These are phyloP conservation scores for Callospermophilus lateralis DNA, from an alignment of 2,113 vertebrate species.

Conservation along the genomic window DNA sequence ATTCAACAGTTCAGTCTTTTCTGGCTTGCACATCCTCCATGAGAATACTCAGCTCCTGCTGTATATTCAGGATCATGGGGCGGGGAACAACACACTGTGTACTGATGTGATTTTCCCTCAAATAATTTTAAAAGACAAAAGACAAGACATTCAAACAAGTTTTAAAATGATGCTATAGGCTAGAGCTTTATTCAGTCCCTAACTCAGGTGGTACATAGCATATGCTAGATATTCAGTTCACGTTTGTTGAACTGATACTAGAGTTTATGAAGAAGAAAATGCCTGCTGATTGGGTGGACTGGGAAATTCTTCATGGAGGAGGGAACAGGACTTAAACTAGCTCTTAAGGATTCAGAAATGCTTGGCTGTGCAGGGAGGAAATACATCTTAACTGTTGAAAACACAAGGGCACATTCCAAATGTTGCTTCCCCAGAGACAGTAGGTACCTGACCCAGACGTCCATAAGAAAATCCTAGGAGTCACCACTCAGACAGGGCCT, in stretches of 20 bases:
- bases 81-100: not conserved
- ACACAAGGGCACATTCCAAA: not conserved
- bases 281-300: not conserved
- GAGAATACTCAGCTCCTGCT: not conserved
- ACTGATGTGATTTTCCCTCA: not conserved
- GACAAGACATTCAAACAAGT: not conserved
- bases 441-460: not conserved
- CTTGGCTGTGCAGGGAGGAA: too few species aligned
- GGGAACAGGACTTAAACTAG: not conserved
- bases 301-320: not conserved
- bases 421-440: too few species aligned
- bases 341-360: not conserved
- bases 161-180: not conserved
- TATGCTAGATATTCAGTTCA: not conserved
- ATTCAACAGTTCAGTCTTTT: not conserved
- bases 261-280: not conserved
- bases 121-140: not conserved
- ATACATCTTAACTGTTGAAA: fast-evolving
- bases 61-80: fast-evolving
- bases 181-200: not conserved
- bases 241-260: not conserved
- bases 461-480: too few species aligned
- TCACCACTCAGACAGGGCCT: fast-evolving
- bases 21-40: too few species aligned
- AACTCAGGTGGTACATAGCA: fast-evolving